Evolutionary conservation across 1,140 invertebrate species (phyloP).

Genomic region (Drosophila obscura): DNA sequence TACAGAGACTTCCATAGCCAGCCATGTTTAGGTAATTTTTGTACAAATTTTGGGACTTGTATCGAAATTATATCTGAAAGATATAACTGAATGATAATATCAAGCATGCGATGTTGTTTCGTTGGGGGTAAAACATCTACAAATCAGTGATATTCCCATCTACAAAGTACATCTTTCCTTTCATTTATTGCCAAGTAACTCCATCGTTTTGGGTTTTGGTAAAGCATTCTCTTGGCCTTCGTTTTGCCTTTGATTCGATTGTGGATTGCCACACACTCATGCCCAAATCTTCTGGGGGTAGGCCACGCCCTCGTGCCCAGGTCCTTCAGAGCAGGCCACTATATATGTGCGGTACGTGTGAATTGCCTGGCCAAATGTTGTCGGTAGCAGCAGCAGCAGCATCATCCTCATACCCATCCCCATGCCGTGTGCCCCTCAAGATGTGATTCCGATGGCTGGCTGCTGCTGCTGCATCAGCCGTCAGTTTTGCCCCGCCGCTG

Average conservation of each 20-base stretch:
- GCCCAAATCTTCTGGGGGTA: neutral
- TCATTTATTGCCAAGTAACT: slow-evolving; percentile 1
- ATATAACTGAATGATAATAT: too few relatives aligned
- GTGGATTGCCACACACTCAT: slow-evolving; percentile 24
- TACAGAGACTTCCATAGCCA: too few relatives aligned
- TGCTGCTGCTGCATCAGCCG: slow-evolving; percentile 29
- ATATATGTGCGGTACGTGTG: slow-evolving; percentile 55
- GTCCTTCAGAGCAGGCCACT: slow-evolving; percentile 17
- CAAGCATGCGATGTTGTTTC: too few relatives aligned
- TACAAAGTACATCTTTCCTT: too few relatives aligned
- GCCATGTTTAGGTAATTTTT: too few relatives aligned
- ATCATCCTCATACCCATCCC: neutral
- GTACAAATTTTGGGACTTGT: too few relatives aligned
- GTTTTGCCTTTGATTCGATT: slow-evolving; percentile 35
- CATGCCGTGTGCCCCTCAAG: slow-evolving; percentile 1
- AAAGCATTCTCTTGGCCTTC: neutral
- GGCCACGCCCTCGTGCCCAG: slow-evolving; percentile 10
- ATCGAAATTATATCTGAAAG: too few relatives aligned
- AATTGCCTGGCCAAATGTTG: slow-evolving; percentile 53
- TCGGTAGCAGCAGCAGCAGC: slow-evolving; percentile 9
- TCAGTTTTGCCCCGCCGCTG: slow-evolving; percentile 13
- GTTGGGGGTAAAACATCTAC: too few relatives aligned
- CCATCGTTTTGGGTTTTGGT: slow-evolving; percentile 11
- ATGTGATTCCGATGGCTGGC: slow-evolving; percentile 53
- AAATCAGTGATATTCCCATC: too few relatives aligned